phyloP scores from a whole-genome alignment of 2,888 invertebrate genomes.

The Sarcophaga subvicina region DNA sequence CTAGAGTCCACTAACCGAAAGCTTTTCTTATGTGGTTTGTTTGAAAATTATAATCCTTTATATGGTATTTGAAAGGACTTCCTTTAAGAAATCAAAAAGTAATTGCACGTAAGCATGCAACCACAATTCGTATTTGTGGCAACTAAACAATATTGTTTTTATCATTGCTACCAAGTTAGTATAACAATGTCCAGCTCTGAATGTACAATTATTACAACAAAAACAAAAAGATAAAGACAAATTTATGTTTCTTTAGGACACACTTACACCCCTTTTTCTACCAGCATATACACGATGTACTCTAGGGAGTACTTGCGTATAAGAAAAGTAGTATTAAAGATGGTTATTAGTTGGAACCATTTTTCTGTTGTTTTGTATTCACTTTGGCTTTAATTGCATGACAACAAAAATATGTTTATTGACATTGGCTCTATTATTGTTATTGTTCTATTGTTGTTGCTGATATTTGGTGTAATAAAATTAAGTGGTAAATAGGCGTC shows the following conservation, averaged over 20 bases:
- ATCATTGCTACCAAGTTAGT: too few species aligned
- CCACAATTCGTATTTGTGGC: background rate
- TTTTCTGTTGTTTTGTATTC: background rate
- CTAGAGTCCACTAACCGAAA: constrained; percentile 20
- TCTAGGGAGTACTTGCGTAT: constrained; percentile 7
- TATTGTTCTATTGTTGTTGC: background rate
- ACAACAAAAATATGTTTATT: constrained; percentile 52
- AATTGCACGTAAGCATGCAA: constrained; percentile 37
- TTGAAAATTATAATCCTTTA: constrained; percentile 11
- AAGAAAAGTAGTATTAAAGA: background rate
- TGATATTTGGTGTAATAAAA: constrained; percentile 3
- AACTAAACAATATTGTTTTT: background rate
- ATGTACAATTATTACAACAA: background rate
- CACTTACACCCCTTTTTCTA: background rate
- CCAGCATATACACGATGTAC: background rate
- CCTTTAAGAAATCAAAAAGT: constrained; percentile 25
- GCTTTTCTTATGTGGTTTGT: constrained; percentile 6
- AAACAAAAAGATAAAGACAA: background rate
- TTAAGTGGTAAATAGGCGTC: constrained; percentile 18
- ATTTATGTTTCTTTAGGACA: background rate
- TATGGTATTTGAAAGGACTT: background rate
- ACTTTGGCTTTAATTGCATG: constrained; percentile 27
- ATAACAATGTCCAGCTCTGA: background rate
- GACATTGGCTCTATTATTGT: constrained; percentile 24
- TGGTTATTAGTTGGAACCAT: background rate